Evolutionary conservation across 2,113 vertebrate species (phyloP).

Genomic region (Tetrao urogallus): DNA sequence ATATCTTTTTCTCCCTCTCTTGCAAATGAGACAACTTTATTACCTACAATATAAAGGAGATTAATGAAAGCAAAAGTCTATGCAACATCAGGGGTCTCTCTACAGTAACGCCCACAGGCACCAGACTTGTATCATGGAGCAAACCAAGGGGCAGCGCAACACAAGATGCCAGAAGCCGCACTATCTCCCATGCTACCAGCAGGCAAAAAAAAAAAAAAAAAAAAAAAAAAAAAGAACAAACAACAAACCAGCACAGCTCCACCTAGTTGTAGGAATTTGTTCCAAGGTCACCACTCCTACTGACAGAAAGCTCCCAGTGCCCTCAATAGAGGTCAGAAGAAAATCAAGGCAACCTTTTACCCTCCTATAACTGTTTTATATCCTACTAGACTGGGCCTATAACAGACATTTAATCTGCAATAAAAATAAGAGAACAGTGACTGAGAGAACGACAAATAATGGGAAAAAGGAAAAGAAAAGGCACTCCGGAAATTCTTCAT

Average conservation of each 20-base stretch:
- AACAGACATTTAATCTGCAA: background rate
- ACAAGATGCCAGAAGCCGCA: background rate
- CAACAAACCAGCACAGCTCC: background rate
- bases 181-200: accelerated
- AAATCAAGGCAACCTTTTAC: background rate
- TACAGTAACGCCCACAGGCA: background rate
- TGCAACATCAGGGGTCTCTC: background rate
- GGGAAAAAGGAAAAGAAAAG: background rate
- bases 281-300: accelerated
- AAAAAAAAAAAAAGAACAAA: no score
- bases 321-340: accelerated
- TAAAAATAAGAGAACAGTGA: background rate
- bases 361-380: background rate
- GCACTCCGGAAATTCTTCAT: background rate
- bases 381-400: background rate
- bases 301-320: background rate
- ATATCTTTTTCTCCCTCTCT: no score
- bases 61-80: background rate
- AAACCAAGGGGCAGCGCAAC: accelerated
- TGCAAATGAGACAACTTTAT: background rate
- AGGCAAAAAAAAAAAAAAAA: background rate
- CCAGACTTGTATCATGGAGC: background rate
- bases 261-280: background rate
- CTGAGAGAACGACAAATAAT: background rate
- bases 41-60: background rate